Conservation (phyloP, 2,113 vertebrate genomes). For the Phrynocephalus versicolor region DNA sequence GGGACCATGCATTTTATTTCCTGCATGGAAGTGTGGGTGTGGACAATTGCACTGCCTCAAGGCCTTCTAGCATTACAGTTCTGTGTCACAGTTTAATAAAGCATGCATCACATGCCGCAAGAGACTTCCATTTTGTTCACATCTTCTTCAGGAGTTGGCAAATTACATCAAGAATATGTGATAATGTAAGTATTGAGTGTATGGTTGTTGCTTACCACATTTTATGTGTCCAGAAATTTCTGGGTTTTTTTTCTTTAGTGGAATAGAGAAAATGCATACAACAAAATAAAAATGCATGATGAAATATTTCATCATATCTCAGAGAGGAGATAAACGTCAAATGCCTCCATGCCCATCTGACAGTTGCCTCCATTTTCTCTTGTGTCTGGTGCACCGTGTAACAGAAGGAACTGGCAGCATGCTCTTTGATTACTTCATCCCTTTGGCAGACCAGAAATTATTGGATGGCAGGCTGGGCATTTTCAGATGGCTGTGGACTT, state of each 20-base stretch:
- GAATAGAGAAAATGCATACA: not conserved
- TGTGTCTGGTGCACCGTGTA: not conserved
- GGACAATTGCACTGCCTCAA: not conserved
- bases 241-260: not conserved
- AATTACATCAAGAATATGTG: too few relatives aligned
- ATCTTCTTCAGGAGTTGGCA: not conserved
- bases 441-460: not conserved
- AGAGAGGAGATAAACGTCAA: not conserved
- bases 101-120: not conserved
- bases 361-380: not conserved
- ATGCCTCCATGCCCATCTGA: not conserved
- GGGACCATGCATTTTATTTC: too few relatives aligned
- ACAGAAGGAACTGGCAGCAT: not conserved
- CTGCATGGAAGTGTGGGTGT: not conserved
- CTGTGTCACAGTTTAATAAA: not conserved
- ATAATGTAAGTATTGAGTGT: not conserved
- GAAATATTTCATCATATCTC: too few relatives aligned
- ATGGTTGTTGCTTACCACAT: not conserved
- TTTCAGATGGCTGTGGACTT: not conserved
- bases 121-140: not conserved
- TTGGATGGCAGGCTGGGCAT: not conserved
- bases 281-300: not conserved
- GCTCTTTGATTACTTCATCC: not conserved
- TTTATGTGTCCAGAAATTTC: not conserved
- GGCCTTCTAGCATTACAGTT: not conserved